Conservation (phyloP, 2,797 vertebrate species). For the Sitta carolinensis region DNA sequence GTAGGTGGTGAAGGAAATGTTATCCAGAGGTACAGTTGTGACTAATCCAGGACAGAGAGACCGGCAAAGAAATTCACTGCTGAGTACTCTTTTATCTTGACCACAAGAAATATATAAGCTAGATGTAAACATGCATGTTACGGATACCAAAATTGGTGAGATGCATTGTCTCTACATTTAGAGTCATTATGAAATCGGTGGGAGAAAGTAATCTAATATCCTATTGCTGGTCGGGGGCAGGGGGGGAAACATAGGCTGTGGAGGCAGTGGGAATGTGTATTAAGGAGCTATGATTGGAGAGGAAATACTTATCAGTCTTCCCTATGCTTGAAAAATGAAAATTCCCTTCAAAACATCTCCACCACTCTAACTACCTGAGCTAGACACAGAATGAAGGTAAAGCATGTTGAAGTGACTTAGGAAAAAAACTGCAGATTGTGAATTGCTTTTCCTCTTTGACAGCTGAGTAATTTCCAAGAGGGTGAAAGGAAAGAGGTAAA, state of each 20-base stretch:
- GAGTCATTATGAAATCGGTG: background rate
- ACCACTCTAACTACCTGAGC: background rate
- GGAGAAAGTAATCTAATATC: background rate
- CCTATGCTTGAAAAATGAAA: background rate
- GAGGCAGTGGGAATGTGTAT: background rate
- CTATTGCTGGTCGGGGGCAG: accelerated
- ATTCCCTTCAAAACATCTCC: background rate
- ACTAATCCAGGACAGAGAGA: background rate
- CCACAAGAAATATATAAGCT: background rate
- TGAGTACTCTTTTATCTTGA: background rate
- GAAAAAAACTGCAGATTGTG: background rate
- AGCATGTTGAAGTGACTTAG: background rate
- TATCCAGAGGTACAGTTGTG: background rate
- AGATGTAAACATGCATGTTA: background rate
- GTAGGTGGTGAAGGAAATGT: background rate
- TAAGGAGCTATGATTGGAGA: background rate
- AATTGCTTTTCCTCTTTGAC: background rate
- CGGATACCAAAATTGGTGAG: background rate
- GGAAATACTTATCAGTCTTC: background rate
- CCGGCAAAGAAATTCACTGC: background rate
- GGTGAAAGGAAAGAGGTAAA: background rate
- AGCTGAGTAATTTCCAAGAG: background rate
- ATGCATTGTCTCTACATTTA: background rate
- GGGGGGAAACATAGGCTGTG: background rate
- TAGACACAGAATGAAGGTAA: background rate